Evolutionary conservation across 2,113 vertebrate genomes (phyloP).

Genomic region (Silurus glanis): DNA sequence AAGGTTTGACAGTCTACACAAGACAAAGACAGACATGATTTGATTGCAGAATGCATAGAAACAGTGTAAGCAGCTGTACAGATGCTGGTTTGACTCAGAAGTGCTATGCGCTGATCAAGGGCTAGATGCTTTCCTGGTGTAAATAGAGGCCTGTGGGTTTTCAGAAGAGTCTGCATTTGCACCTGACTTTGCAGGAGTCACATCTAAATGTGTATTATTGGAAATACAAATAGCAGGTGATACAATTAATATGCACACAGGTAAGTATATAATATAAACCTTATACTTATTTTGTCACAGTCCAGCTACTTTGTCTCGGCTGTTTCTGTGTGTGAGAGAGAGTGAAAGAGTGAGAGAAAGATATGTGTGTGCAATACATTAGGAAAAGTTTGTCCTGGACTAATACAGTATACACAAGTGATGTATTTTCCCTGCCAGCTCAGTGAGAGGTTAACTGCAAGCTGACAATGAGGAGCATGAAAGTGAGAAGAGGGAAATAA

Average conservation of each 20-base stretch:
- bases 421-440: neutral
- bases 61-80: neutral
- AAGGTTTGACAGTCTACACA: neutral
- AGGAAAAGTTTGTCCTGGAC: neutral
- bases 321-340: slow-evolving; percentile 15
- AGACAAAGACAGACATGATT: slow-evolving; percentile 8
- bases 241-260: neutral
- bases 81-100: neutral
- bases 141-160: slow-evolving; percentile 38
- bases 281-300: neutral
- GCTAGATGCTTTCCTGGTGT: slow-evolving; percentile 11
- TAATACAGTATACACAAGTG: slow-evolving; percentile 1
- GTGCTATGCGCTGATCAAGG: slow-evolving; percentile 4
- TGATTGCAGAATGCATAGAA: neutral
- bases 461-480: neutral
- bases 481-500: neutral
- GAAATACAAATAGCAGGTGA: neutral
- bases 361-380: too few species aligned
- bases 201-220: slow-evolving; percentile 6
- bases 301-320: neutral
- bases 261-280: neutral
- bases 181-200: slow-evolving; percentile 33
- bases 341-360: neutral
- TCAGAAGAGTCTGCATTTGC: slow-evolving; percentile 43
- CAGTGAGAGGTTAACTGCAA: neutral